A percentile compares a stretch with the other conserved stretches of the same genome.
Evolutionary conservation across 92 coral and sea anemone species (phyloP).

Genomic region (Epizoanthus illoricatus): DNA sequence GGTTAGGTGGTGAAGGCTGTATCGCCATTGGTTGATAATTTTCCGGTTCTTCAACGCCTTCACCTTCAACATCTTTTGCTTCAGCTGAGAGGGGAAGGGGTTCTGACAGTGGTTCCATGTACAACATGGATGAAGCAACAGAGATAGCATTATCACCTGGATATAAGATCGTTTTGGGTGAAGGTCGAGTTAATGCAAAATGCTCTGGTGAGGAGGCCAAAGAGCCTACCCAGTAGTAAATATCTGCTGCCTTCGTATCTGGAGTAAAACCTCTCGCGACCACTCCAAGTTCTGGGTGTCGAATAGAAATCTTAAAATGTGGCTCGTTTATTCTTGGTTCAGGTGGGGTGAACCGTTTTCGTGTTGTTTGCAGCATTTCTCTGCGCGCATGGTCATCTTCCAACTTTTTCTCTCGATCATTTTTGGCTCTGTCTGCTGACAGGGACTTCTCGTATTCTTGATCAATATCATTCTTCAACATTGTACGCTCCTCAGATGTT

Average conservation of each 20-base stretch:
- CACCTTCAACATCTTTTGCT: slow-evolving; percentile 38
- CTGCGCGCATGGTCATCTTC: slow-evolving; percentile 26
- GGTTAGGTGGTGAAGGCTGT: slow-evolving; percentile 30
- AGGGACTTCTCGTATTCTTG: slow-evolving; percentile 49
- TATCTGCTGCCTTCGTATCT: slow-evolving; percentile 34
- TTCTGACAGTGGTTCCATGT: slow-evolving; percentile 7
- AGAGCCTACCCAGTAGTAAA: slow-evolving; percentile 61
- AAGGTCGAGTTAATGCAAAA: slow-evolving; percentile 26
- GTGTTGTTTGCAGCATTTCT: slow-evolving; percentile 31
- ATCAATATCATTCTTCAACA: slow-evolving; percentile 34
- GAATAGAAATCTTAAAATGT: slow-evolving; percentile 46
- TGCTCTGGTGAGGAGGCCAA: slow-evolving; percentile 50
- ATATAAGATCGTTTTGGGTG: slow-evolving; percentile 20
- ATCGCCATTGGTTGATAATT: slow-evolving; percentile 2
- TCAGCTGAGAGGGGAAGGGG: slow-evolving; percentile 29
- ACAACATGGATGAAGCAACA: slow-evolving; percentile 37
- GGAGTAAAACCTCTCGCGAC: slow-evolving; percentile 49
- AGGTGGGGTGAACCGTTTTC: slow-evolving; percentile 31
- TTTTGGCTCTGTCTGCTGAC: slow-evolving; percentile 42
- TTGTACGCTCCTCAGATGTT: slow-evolving; percentile 41
- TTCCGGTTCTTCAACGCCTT: background rate
- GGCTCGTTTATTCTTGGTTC: slow-evolving; percentile 49
- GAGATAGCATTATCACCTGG: slow-evolving; percentile 33
- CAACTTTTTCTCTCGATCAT: background rate
- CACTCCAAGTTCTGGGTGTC: slow-evolving; percentile 50